These are phyloP conservation scores for Pipra filicauda DNA, from an alignment of 2,113 vertebrate genomes.

Conservation along the genomic window DNA sequence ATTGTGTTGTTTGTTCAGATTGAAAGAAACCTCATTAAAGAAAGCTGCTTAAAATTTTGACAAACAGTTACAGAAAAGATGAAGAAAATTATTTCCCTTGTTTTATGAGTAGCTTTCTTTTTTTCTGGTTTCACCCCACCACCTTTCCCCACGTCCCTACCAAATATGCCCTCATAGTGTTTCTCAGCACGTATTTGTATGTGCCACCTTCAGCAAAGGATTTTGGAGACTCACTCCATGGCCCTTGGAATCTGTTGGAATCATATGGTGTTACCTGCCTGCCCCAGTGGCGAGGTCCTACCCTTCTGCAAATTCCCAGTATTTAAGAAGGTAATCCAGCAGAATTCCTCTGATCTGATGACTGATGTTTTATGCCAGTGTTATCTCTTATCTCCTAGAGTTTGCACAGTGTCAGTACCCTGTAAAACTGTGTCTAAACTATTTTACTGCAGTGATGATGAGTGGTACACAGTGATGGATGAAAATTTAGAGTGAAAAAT, in stretches of 20 bases:
- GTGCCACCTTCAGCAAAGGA: background rate
- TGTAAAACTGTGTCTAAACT: background rate
- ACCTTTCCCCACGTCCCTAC: background rate
- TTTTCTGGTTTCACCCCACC: background rate
- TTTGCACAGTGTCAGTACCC: background rate
- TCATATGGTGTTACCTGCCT: background rate
- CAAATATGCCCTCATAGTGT: background rate
- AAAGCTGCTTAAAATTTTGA: background rate
- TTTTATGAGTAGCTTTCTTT: background rate
- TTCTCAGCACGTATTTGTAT: background rate
- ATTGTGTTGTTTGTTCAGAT: background rate
- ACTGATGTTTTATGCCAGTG: background rate
- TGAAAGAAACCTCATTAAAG: background rate
- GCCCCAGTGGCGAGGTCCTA: too few relatives aligned
- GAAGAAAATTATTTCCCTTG: background rate
- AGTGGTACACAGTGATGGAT: background rate
- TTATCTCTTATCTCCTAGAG: background rate
- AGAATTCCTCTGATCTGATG: background rate
- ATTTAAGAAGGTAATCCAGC: background rate
- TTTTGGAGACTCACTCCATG: background rate
- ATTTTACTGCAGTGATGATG: rapidly evolving
- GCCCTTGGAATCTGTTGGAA: background rate
- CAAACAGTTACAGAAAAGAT: background rate
- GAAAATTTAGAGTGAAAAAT: background rate
- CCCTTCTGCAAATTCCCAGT: background rate